A percentile compares a stretch with the other conserved stretches of the same genome.
These are phyloP conservation scores for Fragum whitleyi DNA, from an alignment of 2,888 invertebrate genomes.

Conservation along the genomic window DNA sequence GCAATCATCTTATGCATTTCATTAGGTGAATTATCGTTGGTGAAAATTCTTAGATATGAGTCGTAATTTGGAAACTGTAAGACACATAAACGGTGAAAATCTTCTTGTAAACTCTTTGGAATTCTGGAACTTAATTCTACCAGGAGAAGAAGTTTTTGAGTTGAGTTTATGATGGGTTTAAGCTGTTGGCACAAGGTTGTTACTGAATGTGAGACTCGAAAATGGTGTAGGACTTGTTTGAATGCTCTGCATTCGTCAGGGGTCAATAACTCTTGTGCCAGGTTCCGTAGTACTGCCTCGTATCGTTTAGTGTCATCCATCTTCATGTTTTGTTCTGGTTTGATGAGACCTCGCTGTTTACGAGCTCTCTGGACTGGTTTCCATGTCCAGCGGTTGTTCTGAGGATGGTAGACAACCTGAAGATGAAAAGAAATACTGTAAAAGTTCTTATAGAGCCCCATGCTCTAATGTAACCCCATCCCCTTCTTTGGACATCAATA, in stretches of 20 bases:
- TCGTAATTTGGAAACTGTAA: conserved; percentile 76
- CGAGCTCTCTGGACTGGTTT: conserved; percentile 65
- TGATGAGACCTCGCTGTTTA: conserved; percentile 28
- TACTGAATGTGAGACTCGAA: conserved; percentile 75
- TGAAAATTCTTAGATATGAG: conserved; percentile 72
- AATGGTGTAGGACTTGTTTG: conserved; percentile 76
- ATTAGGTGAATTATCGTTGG: conserved; percentile 64
- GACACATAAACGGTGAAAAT: conserved; percentile 77
- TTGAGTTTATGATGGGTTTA: conserved; percentile 72
- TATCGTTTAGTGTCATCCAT: conserved; percentile 64
- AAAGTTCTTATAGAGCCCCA: too few species aligned
- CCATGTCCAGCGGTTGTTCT: conserved; percentile 69
- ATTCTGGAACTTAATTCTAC: conserved; percentile 75
- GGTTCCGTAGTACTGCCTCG: conserved; percentile 72
- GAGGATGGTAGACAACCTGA: conserved; percentile 65
- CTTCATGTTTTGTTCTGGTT: conserved; percentile 32
- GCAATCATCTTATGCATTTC: conserved; percentile 73
- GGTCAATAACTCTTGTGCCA: conserved; percentile 74
- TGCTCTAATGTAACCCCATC: too few species aligned
- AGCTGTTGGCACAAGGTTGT: conserved; percentile 74
- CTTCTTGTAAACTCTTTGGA: conserved; percentile 71
- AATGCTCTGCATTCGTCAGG: conserved; percentile 70
- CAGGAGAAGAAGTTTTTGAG: conserved; percentile 76
- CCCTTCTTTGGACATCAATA: too few species aligned
- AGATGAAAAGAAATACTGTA: conserved; percentile 33